phyloP scores from a whole-genome alignment of 2,888 invertebrate species.

The Omphaloscelis lunosa region DNA sequence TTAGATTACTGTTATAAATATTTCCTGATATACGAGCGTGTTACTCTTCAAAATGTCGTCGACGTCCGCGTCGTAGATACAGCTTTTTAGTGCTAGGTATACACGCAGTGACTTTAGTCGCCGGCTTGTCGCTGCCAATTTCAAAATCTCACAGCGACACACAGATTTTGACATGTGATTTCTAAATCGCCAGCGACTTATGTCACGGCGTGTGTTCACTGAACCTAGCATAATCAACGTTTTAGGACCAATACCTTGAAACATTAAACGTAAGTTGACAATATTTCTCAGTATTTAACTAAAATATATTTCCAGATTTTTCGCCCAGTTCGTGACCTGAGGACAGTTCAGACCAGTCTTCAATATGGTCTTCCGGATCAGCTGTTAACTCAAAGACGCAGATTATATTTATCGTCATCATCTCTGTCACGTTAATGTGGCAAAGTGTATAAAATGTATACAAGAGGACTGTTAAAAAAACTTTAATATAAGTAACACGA shows the following conservation, averaged over 20 bases:
- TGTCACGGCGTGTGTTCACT: neutral
- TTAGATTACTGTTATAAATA: neutral
- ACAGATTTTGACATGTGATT: neutral
- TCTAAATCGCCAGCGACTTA: no score
- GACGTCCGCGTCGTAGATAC: neutral
- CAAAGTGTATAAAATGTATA: constrained; percentile 29
- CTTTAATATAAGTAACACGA: constrained; percentile 8
- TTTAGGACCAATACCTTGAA: neutral
- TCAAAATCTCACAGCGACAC: neutral
- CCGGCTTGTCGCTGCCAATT: neutral
- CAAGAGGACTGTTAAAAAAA: constrained; percentile 25
- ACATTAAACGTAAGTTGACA: neutral
- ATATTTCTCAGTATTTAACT: neutral
- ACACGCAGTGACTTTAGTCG: neutral
- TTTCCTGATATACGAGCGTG: neutral
- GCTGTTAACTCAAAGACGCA: constrained; percentile 43
- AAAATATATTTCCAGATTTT: constrained; percentile 73
- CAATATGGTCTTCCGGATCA: constrained; percentile 77
- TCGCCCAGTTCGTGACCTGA: constrained; percentile 84
- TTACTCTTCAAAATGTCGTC: neutral
- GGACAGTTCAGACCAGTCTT: constrained; percentile 76
- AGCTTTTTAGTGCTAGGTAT: neutral
- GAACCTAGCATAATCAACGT: no score
- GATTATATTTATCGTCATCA: constrained; percentile 5
- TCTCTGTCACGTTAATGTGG: constrained; percentile 10